Percentiles rank a stretch among this genome's conserved stretches.
phyloP scores from a whole-genome alignment of 2,797 vertebrate species.

The Characodon lateralis region DNA sequence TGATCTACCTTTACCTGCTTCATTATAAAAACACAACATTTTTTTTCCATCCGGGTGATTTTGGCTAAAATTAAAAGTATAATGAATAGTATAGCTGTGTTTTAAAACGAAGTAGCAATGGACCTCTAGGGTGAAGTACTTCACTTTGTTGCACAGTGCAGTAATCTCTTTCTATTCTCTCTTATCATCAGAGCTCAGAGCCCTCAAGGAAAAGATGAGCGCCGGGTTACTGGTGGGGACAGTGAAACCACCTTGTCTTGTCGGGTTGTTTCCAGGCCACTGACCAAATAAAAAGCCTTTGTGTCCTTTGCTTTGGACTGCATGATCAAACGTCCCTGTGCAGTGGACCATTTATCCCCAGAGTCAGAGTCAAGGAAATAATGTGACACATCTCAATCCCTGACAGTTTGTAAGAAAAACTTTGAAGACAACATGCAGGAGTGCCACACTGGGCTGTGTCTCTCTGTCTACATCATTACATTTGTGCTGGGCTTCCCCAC shows the following conservation, averaged over 20 bases:
- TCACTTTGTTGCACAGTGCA: conserved; percentile 26
- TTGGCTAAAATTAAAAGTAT: conserved; percentile 5
- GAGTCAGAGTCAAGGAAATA: conserved; percentile 25
- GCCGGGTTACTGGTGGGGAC: conserved; percentile 61
- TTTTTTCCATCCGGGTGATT: conserved; percentile 3
- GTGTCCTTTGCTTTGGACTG: conserved; percentile 28
- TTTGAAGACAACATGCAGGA: conserved; percentile 61
- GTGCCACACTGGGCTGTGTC: conserved; percentile 71
- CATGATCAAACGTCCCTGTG: conserved; percentile 39
- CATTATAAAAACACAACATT: not conserved
- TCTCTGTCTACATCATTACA: conserved; percentile 81
- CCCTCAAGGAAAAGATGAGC: conserved; percentile 60
- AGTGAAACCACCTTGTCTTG: conserved; percentile 55
- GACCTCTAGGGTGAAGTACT: conserved; percentile 31
- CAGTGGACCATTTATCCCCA: conserved; percentile 19
- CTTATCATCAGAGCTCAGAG: conserved; percentile 68
- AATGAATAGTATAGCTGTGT: conserved; percentile 8
- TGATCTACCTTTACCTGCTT: too few relatives aligned
- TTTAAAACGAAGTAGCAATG: conserved; percentile 36
- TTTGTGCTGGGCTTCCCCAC: conserved; percentile 77
- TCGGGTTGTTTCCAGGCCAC: conserved; percentile 60
- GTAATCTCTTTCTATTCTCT: conserved; percentile 65
- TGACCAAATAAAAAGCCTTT: conserved; percentile 58
- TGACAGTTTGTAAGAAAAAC: conserved; percentile 21
- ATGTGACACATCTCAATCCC: conserved; percentile 50